Percentiles rank a stretch among this genome's conserved stretches.
phyloP scores from a whole-genome alignment of 2,797 vertebrate genomes.

The Adelosebastes latens region DNA sequence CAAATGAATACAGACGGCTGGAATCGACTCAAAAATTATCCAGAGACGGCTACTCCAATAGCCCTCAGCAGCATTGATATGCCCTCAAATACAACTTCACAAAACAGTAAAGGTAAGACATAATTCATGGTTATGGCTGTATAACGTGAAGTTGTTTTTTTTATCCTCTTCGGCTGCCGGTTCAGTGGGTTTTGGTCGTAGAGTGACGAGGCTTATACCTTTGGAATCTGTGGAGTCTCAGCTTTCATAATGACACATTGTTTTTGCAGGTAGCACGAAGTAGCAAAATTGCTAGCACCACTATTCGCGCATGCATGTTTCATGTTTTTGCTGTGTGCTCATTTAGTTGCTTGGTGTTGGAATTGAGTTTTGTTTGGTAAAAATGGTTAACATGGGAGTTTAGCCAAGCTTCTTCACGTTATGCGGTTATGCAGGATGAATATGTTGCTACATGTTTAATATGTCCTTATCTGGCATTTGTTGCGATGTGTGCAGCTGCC shows the following conservation, averaged over 20 bases:
- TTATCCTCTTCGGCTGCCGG: not conserved
- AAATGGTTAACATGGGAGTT: not conserved
- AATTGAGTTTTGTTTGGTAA: not conserved
- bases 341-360: not conserved
- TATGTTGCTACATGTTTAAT: not conserved
- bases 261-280: not conserved
- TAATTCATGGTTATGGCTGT: not conserved
- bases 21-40: not conserved
- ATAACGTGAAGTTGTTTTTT: no score
- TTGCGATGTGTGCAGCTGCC: not conserved
- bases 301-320: no score
- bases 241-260: not conserved
- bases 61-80: not conserved
- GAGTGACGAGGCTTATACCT: not conserved
- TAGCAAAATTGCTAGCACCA: not conserved
- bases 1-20: not conserved
- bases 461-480: not conserved
- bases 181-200: not conserved
- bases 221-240: not conserved
- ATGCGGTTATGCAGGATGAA: not conserved
- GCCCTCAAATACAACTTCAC: not conserved
- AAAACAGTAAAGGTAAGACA: not conserved
- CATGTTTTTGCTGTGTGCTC: not conserved
- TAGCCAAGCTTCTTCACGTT: not conserved
- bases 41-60: not conserved